Evolutionary conservation across 2,797 vertebrate species (phyloP).

Genomic region (Triplophysa yarkandensis): DNA sequence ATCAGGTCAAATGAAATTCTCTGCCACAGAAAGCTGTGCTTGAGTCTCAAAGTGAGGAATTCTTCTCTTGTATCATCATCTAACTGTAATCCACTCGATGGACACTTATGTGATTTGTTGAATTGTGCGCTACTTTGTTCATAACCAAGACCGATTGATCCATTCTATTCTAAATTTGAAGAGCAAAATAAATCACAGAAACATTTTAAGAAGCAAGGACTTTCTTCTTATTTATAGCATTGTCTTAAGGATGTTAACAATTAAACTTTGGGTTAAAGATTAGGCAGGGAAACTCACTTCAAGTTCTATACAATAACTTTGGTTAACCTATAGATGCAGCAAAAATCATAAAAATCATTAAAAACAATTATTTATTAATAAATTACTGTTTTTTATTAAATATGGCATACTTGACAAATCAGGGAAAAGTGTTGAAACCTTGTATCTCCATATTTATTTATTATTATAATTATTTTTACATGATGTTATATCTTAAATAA

Average conservation of each 20-base stretch:
- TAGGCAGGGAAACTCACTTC: neutral
- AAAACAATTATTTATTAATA: no score
- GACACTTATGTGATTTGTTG: neutral
- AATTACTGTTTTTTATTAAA: no score
- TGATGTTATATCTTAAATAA: no score
- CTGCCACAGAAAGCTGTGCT: neutral
- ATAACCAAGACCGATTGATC: slow-evolving; percentile 6
- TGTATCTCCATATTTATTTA: no score
- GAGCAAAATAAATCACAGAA: neutral
- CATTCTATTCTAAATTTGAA: neutral
- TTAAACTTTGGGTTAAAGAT: neutral
- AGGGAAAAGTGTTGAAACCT: no score
- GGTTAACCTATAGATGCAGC: neutral
- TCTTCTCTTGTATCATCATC: neutral
- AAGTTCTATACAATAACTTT: neutral
- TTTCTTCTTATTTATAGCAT: neutral
- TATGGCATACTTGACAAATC: no score
- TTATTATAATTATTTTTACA: no score
- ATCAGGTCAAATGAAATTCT: slow-evolving; percentile 6
- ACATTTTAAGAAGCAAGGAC: neutral
- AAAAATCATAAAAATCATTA: no score
- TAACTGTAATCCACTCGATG: neutral
- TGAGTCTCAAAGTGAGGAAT: neutral
- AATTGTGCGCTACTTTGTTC: neutral
- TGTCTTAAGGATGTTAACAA: neutral